phyloP scores from a whole-genome alignment of 1,140 invertebrate genomes.

The Ephestia elutella region DNA sequence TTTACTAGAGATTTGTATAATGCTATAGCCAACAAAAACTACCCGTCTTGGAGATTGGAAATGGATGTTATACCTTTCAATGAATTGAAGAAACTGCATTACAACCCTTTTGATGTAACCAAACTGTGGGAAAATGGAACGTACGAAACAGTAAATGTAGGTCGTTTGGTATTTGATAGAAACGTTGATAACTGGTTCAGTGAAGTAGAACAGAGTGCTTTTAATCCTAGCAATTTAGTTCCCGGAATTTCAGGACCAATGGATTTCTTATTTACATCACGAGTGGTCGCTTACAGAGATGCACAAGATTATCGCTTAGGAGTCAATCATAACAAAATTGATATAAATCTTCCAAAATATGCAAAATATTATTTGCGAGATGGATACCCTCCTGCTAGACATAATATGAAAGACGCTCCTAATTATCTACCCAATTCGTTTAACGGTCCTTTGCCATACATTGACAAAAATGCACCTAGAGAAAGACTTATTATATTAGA shows the following conservation, averaged over 20 bases:
- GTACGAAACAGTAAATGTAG: constrained; percentile 88
- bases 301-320: constrained; percentile 91
- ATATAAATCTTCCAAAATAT: constrained; percentile 90
- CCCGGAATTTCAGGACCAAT: constrained; percentile 88
- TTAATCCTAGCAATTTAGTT: constrained; percentile 88
- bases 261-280: constrained; percentile 90
- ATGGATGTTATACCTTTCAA: constrained; percentile 74
- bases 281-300: constrained; percentile 90
- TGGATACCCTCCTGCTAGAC: constrained; percentile 78
- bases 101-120: constrained; percentile 81
- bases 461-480: constrained; percentile 51
- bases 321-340: constrained; percentile 87
- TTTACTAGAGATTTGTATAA: constrained; percentile 45
- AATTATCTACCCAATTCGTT: constrained; percentile 97
- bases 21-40: constrained; percentile 66
- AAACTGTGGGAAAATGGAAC: constrained; percentile 87
- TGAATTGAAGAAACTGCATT: constrained; percentile 69
- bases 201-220: constrained; percentile 90
- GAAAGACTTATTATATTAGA: constrained; percentile 39
- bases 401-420: constrained; percentile 84
- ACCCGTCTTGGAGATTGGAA: constrained; percentile 81
- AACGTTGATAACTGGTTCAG: constrained; percentile 90
- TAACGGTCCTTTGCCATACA: constrained; percentile 78
- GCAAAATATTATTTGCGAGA: constrained; percentile 88
- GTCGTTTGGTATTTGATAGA: constrained; percentile 85